Evolutionary conservation across 2,113 vertebrate genomes (phyloP).

Genomic region (Peromyscus maniculatus): DNA sequence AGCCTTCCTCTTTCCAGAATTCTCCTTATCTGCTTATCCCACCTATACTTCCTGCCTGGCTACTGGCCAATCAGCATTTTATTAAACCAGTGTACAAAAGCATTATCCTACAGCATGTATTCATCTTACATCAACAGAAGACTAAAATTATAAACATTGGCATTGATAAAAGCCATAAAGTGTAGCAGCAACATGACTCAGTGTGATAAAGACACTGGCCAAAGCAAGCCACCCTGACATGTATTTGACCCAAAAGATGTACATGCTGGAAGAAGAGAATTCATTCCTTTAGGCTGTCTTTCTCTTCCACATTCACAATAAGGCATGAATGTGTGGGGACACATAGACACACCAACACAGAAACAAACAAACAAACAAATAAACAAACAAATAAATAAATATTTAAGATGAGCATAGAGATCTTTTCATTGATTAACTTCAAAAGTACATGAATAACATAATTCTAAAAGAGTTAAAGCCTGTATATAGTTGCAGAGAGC

Average conservation of each 20-base stretch:
- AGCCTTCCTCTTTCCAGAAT: no score
- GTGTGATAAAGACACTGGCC: rapidly evolving
- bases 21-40: no score
- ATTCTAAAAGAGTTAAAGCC: background rate
- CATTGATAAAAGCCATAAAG: background rate
- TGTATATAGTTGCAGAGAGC: background rate
- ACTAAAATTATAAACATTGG: background rate
- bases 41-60: no score
- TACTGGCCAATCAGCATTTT: no score
- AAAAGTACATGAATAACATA: no score
- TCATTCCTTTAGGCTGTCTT: background rate
- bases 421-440: background rate
- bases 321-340: no score
- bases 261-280: no score
- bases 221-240: rapidly evolving
- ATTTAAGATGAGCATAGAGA: background rate
- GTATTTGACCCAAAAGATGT: background rate
- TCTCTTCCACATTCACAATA: no score
- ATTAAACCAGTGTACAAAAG: no score
- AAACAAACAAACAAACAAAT: background rate
- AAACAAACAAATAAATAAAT: background rate
- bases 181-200: rapidly evolving
- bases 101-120: no score
- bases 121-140: background rate
- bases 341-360: background rate